Percentiles rank a stretch among this genome's conserved stretches.
These are phyloP conservation scores for Percopsis transmontana DNA, from an alignment of 2,113 vertebrate genomes.

Conservation along the genomic window DNA sequence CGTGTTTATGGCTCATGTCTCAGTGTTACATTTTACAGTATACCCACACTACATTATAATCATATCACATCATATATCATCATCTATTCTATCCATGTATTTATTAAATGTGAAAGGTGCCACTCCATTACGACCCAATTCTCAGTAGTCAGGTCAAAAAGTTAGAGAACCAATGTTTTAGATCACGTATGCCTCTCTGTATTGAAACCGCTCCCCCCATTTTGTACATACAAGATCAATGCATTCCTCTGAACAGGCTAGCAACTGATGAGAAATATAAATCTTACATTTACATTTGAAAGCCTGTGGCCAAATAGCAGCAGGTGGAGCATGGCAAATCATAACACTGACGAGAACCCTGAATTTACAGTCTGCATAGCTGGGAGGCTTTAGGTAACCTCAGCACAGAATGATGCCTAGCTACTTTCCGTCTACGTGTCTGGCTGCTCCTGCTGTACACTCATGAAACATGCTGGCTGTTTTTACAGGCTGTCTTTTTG, in stretches of 20 bases:
- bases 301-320: slow-evolving; percentile 16
- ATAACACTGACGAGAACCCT: slow-evolving; percentile 33
- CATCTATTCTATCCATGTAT: no score
- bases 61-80: no score
- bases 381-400: slow-evolving; percentile 49
- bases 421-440: slow-evolving; percentile 67
- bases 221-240: slow-evolving; percentile 14
- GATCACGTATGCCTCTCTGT: no score
- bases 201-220: no score
- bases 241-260: slow-evolving; percentile 23
- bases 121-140: no score
- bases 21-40: no score
- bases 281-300: slow-evolving; percentile 37
- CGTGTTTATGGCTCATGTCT: no score
- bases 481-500: slow-evolving; percentile 37
- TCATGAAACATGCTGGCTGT: slow-evolving; percentile 38
- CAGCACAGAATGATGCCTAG: slow-evolving; percentile 28
- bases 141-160: no score
- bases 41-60: no score
- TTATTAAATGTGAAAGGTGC: no score
- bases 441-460: slow-evolving; percentile 24
- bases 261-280: slow-evolving; percentile 11
- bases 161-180: no score
- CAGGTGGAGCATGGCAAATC: slow-evolving; percentile 26
- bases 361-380: slow-evolving; percentile 30